Evolutionary conservation across 2,113 vertebrate species (phyloP), one percentile per base, ranked within the genome.

Genomic region (Semicossyphus pulcher): DNA sequence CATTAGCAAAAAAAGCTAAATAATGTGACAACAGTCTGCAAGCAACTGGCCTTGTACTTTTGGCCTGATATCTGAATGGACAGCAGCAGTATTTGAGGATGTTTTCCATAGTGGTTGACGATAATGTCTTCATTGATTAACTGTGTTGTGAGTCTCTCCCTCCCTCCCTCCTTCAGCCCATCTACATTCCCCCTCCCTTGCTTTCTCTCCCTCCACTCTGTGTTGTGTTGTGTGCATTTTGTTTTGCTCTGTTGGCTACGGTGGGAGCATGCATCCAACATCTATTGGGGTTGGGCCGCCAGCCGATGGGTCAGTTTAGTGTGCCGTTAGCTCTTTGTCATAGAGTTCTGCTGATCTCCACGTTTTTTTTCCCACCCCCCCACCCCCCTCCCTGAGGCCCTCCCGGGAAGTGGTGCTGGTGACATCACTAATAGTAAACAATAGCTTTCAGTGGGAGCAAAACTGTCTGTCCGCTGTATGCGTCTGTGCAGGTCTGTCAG

Each of bases 321-420:
- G 82, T 79, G 90, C 81, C 61, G 70, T 69, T 87, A 74, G 84
- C 76, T 78, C 90, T 92, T 93, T 92, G 92, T 93, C 91, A 85
- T 76, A 26, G 79, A 85, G 89, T 91, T 93, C 76, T 92, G 92
- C 92, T 93, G 92, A 93, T 88, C 84, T 84, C 84, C 86, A 90
- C 83, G 78, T 83, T 93, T 92, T 91, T 86, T 45, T 59, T 60
- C 52, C 39, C 69, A 68, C 78, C 76, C 76, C 75, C 62, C 53
- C 11, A 49, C 63, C 65, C 28, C 68, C 77, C 77, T 75, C 78
- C 56, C 81, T 25, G 90, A 88, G 91, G 92, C 89, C 91, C 91
- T 89, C 90, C 85, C 67, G 85, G 90, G 80, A 93, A 91, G 83
- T 89, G 81, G 72, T 82, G 87, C 89, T 88, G 66, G 80, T 91